Percentiles rank a stretch among this genome's conserved stretches.
These are phyloP conservation scores for Cheilosia vernalis DNA, from an alignment of 2,888 invertebrate genomes.

Conservation along the genomic window DNA sequence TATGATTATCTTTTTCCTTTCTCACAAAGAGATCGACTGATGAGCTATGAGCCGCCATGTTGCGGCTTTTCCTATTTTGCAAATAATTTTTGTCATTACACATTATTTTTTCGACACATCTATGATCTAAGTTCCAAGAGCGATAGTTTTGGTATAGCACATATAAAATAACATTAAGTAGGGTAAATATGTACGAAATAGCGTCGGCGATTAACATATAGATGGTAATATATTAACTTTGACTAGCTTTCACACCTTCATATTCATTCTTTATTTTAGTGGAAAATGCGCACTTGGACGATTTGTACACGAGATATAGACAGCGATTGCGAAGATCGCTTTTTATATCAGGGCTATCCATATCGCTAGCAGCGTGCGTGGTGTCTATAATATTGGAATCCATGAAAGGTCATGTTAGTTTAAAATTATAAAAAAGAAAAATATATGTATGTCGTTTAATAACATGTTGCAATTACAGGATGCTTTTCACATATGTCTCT, in stretches of 20 bases:
- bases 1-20: too few relatives aligned
- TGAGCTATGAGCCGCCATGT: fast-evolving
- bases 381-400: constrained; percentile 81
- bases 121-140: too few relatives aligned
- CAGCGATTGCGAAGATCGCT: constrained; percentile 83
- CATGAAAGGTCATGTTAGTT: constrained; percentile 80
- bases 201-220: too few relatives aligned
- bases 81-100: too few relatives aligned
- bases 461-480: constrained; percentile 76
- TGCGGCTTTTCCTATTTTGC: too few relatives aligned
- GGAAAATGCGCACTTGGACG: constrained; percentile 83
- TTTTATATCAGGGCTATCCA: constrained; percentile 82
- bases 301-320: constrained; percentile 83
- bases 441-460: background rate
- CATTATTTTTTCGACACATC: too few relatives aligned
- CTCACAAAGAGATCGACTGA: too few relatives aligned
- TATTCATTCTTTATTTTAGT: constrained; percentile 77
- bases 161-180: too few relatives aligned
- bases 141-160: too few relatives aligned
- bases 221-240: background rate
- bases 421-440: background rate
- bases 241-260: background rate
- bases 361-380: constrained; percentile 82
- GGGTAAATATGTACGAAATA: too few relatives aligned
- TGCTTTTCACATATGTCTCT: constrained; percentile 79